phyloP scores from a whole-genome alignment of 2,113 vertebrate genomes.

The Heterochromis multidens region DNA sequence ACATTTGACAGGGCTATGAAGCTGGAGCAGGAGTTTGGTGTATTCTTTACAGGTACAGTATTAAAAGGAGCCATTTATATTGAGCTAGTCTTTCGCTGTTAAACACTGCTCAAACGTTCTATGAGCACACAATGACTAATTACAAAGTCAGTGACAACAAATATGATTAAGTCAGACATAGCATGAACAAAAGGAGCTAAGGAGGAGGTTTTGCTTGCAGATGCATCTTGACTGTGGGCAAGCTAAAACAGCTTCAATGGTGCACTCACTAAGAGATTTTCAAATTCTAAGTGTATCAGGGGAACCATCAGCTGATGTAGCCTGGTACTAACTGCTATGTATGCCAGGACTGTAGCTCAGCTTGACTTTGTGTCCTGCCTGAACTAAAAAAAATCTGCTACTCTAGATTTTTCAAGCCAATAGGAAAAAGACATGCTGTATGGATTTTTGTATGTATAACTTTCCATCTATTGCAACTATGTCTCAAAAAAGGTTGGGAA shows the following conservation, averaged over 20 bases:
- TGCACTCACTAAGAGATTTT: too few species aligned
- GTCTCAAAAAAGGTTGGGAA: not conserved
- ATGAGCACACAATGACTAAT: not conserved
- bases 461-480: not conserved
- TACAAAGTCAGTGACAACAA: not conserved
- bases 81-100: not conserved
- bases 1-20: conserved; percentile 92
- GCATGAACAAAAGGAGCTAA: too few species aligned
- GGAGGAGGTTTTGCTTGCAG: too few species aligned
- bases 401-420: not conserved
- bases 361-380: too few species aligned
- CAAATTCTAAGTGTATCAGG: too few species aligned
- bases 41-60: conserved; percentile 95
- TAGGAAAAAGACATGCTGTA: not conserved
- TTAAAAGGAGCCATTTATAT: not conserved
- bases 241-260: too few species aligned
- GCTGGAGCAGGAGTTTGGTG: conserved; percentile 98
- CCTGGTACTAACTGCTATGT: too few species aligned
- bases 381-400: not conserved
- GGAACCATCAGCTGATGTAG: too few species aligned
- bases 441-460: not conserved
- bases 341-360: too few species aligned
- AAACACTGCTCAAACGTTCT: rapidly evolving
- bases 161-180: not conserved
- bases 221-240: too few species aligned